Evolutionary conservation across 1,140 invertebrate genomes (phyloP), one percentile per base, ranked within the genome.

Genomic region (Orussus abietinus): DNA sequence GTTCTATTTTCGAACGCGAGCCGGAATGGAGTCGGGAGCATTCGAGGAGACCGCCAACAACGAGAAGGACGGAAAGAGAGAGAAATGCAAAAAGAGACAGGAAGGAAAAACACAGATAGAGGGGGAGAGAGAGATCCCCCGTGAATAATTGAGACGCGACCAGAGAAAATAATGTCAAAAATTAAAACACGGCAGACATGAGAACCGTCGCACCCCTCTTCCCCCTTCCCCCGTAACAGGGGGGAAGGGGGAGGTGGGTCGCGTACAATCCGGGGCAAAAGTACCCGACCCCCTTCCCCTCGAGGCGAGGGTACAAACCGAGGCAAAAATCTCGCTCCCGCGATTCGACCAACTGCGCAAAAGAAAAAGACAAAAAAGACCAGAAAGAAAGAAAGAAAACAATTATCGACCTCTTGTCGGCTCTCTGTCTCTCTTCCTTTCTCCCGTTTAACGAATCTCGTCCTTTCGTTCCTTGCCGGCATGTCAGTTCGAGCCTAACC

Each of bases 201-300:
- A 70, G 66, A 70, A 69, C 64, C 67, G 51, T 56, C 55, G 57
- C 29, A 35, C 45, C 45, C 35, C 42, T 40, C 25, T 39, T 44
- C 31, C 44, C 43, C 50, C 43, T 52, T 57, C 59, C 56, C 54
- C 49, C 55, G 57, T 61, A 66, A 66, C 56, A 63, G 59, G 55
- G 66, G 26, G 38, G 25, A 15, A 21, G 7, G 53, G 57, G 53
- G 56, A 59, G 63, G 61, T 62, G 62, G 59, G 63, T 66, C 64
- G 59, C 62, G 68, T 74, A 74, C 65, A 71, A 61, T 57, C 61
- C 34, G 43, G 38, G 42, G 44, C 67, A 72, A 74, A 73, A 75
- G 46, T 56, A 51, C 53, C 50, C 52, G 9, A 17, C 25, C 38
- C 26, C 25, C 22, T 28, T 10, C 10, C 18, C n/a, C 15, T n/a